These are phyloP conservation scores for Stenopsyche tienmushanensis DNA, from an alignment of 1,140 invertebrate genomes.

Conservation along the genomic window DNA sequence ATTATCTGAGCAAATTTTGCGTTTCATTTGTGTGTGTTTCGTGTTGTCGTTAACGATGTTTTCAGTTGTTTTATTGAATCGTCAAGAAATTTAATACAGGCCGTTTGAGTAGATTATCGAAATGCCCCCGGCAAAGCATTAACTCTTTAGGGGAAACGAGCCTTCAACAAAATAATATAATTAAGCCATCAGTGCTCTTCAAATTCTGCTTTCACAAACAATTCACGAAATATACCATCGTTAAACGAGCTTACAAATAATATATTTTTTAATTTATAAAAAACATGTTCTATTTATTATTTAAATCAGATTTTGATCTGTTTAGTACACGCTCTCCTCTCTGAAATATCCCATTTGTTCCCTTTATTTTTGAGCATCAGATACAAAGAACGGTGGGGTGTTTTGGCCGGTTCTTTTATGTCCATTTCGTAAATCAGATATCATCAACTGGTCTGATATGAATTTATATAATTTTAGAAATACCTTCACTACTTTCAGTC, in stretches of 20 bases:
- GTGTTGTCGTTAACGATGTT: constrained; percentile 9
- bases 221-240: no score
- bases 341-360: background rate
- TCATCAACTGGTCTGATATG: background rate
- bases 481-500: background rate
- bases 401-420: constrained; percentile 2
- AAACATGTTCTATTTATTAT: no score
- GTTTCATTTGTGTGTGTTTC: background rate
- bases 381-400: background rate
- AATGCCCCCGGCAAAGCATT: constrained; percentile 11
- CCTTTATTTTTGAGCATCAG: constrained; percentile 5
- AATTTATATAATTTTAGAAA: background rate
- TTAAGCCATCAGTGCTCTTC: no score
- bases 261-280: no score
- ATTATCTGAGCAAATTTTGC: background rate
- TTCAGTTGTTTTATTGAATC: constrained; percentile 13
- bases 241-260: no score
- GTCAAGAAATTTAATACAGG: constrained; percentile 13
- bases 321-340: background rate
- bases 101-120: constrained; percentile 13
- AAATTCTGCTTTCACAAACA: no score
- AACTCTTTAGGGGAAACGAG: background rate
- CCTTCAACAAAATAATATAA: no score
- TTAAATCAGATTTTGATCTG: constrained; percentile 2
- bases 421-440: background rate